These are phyloP conservation scores for Sceloporus tristichus DNA, from an alignment of 2,113 vertebrate genomes.

Conservation along the genomic window DNA sequence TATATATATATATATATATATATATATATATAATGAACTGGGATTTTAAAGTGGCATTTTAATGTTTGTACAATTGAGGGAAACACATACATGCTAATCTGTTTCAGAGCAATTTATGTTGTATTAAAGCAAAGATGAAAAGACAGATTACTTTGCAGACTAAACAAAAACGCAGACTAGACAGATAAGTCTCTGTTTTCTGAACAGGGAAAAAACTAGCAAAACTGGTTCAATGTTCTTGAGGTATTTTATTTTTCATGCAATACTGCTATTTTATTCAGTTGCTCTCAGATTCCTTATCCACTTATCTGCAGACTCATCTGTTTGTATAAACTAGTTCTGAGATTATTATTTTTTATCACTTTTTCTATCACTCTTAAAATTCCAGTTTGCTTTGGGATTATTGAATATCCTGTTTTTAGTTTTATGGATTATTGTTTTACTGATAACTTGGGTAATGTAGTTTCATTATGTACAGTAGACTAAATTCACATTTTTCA, in stretches of 20 bases:
- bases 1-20: slow-evolving; percentile 36
- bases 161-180: slow-evolving; percentile 69
- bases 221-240: slow-evolving; percentile 67
- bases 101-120: slow-evolving; percentile 64
- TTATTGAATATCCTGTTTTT: neutral
- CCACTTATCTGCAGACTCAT: slow-evolving; percentile 18
- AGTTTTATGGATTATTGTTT: neutral
- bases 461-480: neutral
- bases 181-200: slow-evolving; percentile 64
- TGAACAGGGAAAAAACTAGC: slow-evolving; percentile 60
- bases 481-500: too few species aligned
- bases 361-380: neutral
- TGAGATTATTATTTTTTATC: neutral
- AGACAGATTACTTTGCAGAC: slow-evolving; percentile 68
- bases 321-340: slow-evolving; percentile 11
- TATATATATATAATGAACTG: slow-evolving; percentile 26
- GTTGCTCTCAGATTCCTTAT: slow-evolving; percentile 50
- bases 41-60: slow-evolving; percentile 63
- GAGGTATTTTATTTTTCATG: slow-evolving; percentile 58
- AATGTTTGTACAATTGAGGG: slow-evolving; percentile 61
- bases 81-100: slow-evolving; percentile 49
- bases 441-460: slow-evolving; percentile 1
- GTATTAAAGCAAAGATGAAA: slow-evolving; percentile 71
- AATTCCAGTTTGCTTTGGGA: neutral
- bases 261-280: slow-evolving; percentile 52